phyloP scores from a whole-genome alignment of 1,140 invertebrate genomes.

The Onthophagus taurus region DNA sequence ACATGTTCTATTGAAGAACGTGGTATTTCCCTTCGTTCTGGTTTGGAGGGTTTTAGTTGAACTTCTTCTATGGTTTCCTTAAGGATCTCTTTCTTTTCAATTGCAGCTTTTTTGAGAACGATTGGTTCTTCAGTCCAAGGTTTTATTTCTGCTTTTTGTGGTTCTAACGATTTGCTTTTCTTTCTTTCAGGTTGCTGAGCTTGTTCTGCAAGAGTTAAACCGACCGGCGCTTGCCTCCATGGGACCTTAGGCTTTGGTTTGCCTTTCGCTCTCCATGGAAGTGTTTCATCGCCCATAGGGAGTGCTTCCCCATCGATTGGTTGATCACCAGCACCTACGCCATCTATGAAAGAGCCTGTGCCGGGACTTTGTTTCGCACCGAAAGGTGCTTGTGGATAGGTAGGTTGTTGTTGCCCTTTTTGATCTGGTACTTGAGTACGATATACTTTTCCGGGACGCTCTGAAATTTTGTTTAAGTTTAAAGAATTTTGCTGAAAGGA shows the following conservation, averaged over 20 bases:
- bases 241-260: constrained; percentile 6
- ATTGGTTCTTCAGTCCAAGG: constrained; percentile 41
- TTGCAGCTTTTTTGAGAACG: constrained; percentile 35
- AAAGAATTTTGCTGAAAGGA: too few relatives aligned
- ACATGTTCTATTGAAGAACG: constrained; percentile 25
- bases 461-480: constrained; percentile 28
- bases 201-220: background rate
- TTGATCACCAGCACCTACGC: constrained; percentile 16
- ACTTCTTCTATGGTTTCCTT: constrained; percentile 32
- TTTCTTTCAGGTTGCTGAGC: background rate
- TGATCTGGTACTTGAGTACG: constrained; percentile 26
- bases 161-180: constrained; percentile 12
- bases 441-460: constrained; percentile 22
- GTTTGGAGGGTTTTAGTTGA: constrained; percentile 18
- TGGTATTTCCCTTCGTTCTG: constrained; percentile 20
- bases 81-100: constrained; percentile 34
- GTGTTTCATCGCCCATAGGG: constrained; percentile 42
- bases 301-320: constrained; percentile 37
- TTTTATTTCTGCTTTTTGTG: constrained; percentile 21
- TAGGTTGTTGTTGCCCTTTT: constrained; percentile 21
- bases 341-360: constrained; percentile 12
- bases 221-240: constrained; percentile 8
- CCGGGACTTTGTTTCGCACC: constrained; percentile 15
- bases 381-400: constrained; percentile 5
- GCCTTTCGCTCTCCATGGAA: constrained; percentile 40